Evolutionary conservation across 2,113 vertebrate genomes (phyloP).

Genomic region (Brachyhypopomus occidentalis): DNA sequence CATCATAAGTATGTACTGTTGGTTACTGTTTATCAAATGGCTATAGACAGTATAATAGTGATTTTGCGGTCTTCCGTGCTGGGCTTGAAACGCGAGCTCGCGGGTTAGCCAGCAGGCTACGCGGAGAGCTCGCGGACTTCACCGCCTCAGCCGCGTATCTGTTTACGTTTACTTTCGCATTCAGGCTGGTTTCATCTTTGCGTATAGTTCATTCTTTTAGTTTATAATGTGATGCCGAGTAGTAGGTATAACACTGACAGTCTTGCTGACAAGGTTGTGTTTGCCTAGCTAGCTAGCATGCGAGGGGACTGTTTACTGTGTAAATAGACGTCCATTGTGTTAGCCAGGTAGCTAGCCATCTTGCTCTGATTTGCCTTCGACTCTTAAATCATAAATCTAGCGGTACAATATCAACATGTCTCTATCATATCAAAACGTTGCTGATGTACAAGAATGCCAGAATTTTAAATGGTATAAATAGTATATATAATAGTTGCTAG

Average conservation of each 20-base stretch:
- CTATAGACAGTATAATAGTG: not conserved
- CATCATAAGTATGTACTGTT: constrained; percentile 30
- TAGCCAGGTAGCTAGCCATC: constrained; percentile 2
- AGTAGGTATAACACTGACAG: not conserved
- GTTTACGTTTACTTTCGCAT: not conserved
- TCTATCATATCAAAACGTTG: not conserved
- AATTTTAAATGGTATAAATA: no score
- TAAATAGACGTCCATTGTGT: constrained; percentile 57
- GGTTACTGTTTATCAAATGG: not conserved
- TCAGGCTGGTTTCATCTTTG: not conserved
- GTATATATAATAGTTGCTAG: no score
- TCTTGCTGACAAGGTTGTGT: constrained; percentile 8
- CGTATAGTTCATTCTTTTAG: not conserved
- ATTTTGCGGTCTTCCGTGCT: not conserved
- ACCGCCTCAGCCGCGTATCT: not conserved
- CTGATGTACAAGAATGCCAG: no score
- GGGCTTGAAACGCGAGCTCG: constrained; percentile 31
- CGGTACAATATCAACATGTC: not conserved
- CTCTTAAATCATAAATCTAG: not conserved
- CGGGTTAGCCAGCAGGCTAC: constrained; percentile 4
- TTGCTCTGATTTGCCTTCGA: not conserved
- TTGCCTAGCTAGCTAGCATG: constrained; percentile 39
- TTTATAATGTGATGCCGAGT: not conserved
- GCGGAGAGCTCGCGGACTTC: not conserved
- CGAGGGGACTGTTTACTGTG: constrained; percentile 56